Conservation (phyloP, 2,888 invertebrate species). For the Ischnura elegans region DNA sequence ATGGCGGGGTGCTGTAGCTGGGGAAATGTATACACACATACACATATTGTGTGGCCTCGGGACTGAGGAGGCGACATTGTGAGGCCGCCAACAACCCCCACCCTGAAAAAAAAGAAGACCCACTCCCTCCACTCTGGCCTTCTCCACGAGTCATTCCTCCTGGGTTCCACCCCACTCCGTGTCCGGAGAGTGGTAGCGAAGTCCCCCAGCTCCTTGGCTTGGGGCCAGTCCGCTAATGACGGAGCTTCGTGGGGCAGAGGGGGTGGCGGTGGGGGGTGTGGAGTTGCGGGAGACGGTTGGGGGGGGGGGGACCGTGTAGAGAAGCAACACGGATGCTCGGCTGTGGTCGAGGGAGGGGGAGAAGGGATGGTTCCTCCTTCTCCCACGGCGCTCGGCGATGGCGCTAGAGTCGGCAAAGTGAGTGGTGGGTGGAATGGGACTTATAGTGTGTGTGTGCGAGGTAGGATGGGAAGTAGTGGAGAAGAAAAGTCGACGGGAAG, state of each 20-base stretch:
- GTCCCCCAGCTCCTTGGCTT: constrained; percentile 46
- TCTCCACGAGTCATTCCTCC: constrained; percentile 42
- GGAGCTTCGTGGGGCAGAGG: background rate
- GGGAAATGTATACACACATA: background rate
- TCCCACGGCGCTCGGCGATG: constrained; percentile 40
- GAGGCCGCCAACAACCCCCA: background rate
- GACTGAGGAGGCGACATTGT: constrained; percentile 39
- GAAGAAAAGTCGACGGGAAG: background rate
- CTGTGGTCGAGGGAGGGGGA: background rate
- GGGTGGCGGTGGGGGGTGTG: background rate
- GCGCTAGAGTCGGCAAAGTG: background rate
- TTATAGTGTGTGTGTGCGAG: background rate
- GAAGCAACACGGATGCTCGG: constrained; percentile 45
- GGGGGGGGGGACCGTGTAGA: background rate
- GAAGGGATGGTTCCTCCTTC: background rate
- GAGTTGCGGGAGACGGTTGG: background rate
- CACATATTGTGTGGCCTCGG: constrained; percentile 33
- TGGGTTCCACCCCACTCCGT: background rate
- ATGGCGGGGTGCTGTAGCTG: too few relatives aligned
- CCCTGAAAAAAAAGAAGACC: too few relatives aligned
- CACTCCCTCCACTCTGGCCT: background rate
- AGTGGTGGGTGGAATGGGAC: background rate
- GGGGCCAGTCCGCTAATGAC: constrained; percentile 54
- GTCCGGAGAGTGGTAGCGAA: constrained; percentile 9
- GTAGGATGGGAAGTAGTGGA: background rate